phyloP scores from a whole-genome alignment of 1,140 invertebrate species.

The Penaeus indicus region DNA sequence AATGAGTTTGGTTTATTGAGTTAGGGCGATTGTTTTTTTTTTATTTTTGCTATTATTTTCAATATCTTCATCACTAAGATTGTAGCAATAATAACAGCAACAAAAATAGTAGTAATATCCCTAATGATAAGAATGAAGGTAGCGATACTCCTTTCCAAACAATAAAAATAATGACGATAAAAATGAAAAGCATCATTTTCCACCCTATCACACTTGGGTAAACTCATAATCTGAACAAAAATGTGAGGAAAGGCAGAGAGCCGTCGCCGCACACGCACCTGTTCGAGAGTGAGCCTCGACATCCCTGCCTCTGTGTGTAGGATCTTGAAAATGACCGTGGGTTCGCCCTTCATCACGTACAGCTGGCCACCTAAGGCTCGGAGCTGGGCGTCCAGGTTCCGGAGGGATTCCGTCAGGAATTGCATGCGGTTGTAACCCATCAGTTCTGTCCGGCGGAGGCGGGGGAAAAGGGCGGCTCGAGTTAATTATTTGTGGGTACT shows the following conservation, averaged over 20 bases:
- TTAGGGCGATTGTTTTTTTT: too few species aligned
- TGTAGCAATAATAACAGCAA: too few species aligned
- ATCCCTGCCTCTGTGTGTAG: constrained; percentile 70
- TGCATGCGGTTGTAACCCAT: constrained; percentile 80
- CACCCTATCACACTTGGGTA: too few species aligned
- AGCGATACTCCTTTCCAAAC: not conserved
- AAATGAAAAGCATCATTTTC: too few species aligned
- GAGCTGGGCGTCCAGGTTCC: constrained; percentile 77
- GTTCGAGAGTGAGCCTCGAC: constrained; percentile 74
- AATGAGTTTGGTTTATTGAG: not conserved
- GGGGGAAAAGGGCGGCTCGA: too few species aligned
- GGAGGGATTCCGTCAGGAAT: constrained; percentile 79
- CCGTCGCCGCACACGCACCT: constrained; percentile 67
- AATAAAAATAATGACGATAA: not conserved
- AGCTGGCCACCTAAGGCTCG: constrained; percentile 73
- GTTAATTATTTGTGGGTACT: too few species aligned
- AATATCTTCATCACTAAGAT: too few species aligned
- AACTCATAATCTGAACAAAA: too few species aligned
- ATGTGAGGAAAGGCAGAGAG: too few species aligned
- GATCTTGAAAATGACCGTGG: constrained; percentile 74
- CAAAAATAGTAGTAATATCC: too few species aligned
- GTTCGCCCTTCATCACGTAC: constrained; percentile 73
- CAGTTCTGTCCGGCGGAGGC: constrained; percentile 73
- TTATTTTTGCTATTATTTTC: too few species aligned
- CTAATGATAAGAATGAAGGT: not conserved